A percentile compares a stretch with the other conserved stretches of the same genome.
These are phyloP conservation scores for Eilema caniola DNA, from an alignment of 2,888 invertebrate species.

Conservation along the genomic window DNA sequence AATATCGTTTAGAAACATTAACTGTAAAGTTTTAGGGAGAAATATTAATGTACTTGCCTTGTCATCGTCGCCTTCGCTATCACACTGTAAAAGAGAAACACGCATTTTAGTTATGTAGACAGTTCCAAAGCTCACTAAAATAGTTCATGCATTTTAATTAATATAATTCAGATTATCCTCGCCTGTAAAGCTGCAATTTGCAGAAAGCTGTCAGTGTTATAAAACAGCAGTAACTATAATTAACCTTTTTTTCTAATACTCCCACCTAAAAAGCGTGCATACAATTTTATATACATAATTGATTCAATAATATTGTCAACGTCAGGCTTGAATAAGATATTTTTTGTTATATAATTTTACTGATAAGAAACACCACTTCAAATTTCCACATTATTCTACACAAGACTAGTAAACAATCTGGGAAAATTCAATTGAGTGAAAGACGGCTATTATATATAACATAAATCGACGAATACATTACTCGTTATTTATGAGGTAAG, in stretches of 20 bases:
- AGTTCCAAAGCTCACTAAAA: conserved; percentile 11
- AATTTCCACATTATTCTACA: conserved; percentile 24
- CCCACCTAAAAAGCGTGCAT: conserved; percentile 44
- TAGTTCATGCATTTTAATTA: conserved; percentile 30
- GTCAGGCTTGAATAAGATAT: background rate
- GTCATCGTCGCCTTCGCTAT: conserved; percentile 97
- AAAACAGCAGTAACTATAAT: conserved; percentile 19
- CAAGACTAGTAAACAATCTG: conserved; percentile 48
- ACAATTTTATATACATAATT: conserved; percentile 10
- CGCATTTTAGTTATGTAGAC: conserved; percentile 43
- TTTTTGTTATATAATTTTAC: background rate
- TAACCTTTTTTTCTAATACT: conserved; percentile 23
- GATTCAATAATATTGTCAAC: background rate
- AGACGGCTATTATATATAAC: conserved; percentile 73
- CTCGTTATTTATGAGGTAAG: conserved; percentile 80
- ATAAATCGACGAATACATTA: conserved; percentile 79
- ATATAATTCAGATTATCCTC: conserved; percentile 24
- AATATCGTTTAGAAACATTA: conserved; percentile 63
- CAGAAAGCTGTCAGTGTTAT: conserved; percentile 34
- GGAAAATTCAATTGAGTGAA: conserved; percentile 62
- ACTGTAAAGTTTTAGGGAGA: conserved; percentile 49
- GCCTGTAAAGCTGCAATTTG: conserved; percentile 33
- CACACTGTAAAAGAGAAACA: conserved; percentile 92
- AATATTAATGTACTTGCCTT: conserved; percentile 89
- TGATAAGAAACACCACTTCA: background rate